Conservation (phyloP, 2,113 vertebrate genomes). For the Rafetus swinhoei region DNA sequence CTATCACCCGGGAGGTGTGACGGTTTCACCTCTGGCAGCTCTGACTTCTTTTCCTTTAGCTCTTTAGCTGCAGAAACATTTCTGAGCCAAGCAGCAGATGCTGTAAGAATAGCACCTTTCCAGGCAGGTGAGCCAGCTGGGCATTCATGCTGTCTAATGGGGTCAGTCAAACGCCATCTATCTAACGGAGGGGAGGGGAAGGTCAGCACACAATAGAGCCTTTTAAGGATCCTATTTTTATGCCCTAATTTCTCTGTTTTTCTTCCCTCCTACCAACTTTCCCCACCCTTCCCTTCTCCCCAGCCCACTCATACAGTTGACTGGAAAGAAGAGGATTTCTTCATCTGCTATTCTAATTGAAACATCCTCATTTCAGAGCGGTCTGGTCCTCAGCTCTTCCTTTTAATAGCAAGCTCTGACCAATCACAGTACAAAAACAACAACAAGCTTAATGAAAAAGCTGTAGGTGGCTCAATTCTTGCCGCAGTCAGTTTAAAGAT, state of each 20-base stretch:
- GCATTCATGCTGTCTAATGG: constrained; percentile 34
- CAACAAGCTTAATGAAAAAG: constrained; percentile 33
- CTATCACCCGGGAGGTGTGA: constrained; percentile 23
- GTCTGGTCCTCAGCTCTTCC: constrained; percentile 24
- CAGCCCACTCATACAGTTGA: constrained; percentile 22
- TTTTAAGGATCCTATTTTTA: constrained; percentile 60
- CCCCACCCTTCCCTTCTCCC: neutral
- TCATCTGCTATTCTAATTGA: constrained; percentile 42
- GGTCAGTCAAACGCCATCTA: neutral
- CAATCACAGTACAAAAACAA: constrained; percentile 63
- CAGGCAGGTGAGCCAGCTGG: constrained; percentile 50
- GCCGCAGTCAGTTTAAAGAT: constrained; percentile 53
- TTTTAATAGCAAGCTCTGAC: constrained; percentile 52
- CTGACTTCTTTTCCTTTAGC: constrained; percentile 48
- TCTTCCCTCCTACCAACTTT: constrained; percentile 24
- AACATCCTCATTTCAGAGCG: constrained; percentile 22
- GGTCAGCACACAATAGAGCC: constrained; percentile 41
- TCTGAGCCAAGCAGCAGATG: constrained; percentile 55
- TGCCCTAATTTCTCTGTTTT: constrained; percentile 60
- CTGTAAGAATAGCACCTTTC: constrained; percentile 55
- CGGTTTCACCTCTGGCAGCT: constrained; percentile 51
- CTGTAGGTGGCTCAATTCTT: constrained; percentile 46
- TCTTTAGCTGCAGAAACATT: constrained; percentile 49
- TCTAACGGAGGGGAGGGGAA: neutral
- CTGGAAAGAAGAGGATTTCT: constrained; percentile 36